A percentile compares a stretch with the other conserved stretches of the same genome.
These are phyloP conservation scores for Campylomormyrus tamandua DNA, from an alignment of 2,113 vertebrate genomes.

Conservation along the genomic window DNA sequence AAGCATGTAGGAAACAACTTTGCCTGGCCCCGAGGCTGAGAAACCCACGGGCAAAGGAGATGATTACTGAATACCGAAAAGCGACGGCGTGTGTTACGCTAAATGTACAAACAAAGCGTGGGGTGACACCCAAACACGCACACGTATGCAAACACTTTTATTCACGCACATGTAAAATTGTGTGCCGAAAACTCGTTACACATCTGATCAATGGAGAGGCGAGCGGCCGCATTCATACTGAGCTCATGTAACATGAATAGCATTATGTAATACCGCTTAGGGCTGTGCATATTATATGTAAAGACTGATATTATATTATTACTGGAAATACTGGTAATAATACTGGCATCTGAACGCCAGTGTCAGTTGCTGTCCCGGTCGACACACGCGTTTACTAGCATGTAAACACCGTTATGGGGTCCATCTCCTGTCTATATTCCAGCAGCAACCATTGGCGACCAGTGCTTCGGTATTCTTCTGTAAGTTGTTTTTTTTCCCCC, in stretches of 20 bases:
- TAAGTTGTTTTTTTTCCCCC: not conserved
- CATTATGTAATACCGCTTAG: not conserved
- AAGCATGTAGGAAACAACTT: not conserved
- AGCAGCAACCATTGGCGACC: not conserved
- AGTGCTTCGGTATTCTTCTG: not conserved
- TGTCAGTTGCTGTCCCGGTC: not conserved
- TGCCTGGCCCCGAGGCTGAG: not conserved
- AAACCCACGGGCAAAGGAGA: not conserved
- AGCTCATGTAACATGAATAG: not conserved
- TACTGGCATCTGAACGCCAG: not conserved
- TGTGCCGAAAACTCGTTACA: not conserved
- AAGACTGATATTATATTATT: not conserved
- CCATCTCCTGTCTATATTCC: not conserved
- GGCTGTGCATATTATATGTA: not conserved
- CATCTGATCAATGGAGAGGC: constrained; percentile 1
- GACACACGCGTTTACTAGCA: not conserved
- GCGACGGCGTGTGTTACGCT: not conserved
- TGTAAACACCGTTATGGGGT: not conserved
- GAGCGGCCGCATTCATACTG: not conserved
- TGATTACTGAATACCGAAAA: not conserved
- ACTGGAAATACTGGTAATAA: not conserved
- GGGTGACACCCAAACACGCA: not conserved
- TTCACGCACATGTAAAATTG: not conserved
- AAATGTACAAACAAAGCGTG: not conserved
- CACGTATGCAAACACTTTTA: not conserved